A percentile compares a stretch with the other conserved stretches of the same genome.
Evolutionary conservation across 2,113 vertebrate species (phyloP).

Genomic region (Acrocephalus arundinaceus): DNA sequence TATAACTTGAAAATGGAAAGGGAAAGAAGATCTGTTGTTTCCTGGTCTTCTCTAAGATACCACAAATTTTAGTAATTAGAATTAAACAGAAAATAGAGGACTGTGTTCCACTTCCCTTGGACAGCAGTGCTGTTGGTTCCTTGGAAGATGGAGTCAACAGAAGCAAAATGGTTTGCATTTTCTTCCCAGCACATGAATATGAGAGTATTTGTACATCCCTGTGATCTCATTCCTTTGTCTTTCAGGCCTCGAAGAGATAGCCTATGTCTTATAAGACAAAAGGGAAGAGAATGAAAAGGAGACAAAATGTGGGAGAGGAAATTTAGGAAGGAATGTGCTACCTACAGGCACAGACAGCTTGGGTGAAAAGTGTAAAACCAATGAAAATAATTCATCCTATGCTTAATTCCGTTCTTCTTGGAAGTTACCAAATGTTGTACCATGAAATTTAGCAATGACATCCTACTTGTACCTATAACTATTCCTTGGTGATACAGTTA

Average conservation of each 20-base stretch:
- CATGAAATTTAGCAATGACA: not conserved
- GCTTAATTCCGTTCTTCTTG: not conserved
- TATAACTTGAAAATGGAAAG: not conserved
- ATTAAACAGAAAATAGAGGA: not conserved
- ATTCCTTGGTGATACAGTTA: not conserved
- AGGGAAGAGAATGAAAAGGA: not conserved
- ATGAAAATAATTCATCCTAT: not conserved
- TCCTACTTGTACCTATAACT: not conserved
- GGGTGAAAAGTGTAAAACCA: not conserved
- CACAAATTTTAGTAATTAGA: not conserved
- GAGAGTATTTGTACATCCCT: not conserved
- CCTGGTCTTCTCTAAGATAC: not conserved
- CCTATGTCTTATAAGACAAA: not conserved
- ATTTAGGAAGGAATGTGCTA: not conserved
- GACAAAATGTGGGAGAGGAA: not conserved
- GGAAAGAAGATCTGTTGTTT: not conserved
- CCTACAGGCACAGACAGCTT: not conserved
- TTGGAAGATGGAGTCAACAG: not conserved
- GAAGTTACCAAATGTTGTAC: not conserved
- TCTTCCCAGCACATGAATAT: not conserved
- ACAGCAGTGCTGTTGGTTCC: not conserved
- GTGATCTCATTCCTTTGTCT: not conserved
- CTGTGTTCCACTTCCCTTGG: not conserved
- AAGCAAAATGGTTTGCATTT: not conserved
- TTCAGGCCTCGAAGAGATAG: not conserved